A percentile compares a stretch with the other conserved stretches of the same genome.
Evolutionary conservation across 2,113 vertebrate species (phyloP).

Genomic region (Channa maculata): DNA sequence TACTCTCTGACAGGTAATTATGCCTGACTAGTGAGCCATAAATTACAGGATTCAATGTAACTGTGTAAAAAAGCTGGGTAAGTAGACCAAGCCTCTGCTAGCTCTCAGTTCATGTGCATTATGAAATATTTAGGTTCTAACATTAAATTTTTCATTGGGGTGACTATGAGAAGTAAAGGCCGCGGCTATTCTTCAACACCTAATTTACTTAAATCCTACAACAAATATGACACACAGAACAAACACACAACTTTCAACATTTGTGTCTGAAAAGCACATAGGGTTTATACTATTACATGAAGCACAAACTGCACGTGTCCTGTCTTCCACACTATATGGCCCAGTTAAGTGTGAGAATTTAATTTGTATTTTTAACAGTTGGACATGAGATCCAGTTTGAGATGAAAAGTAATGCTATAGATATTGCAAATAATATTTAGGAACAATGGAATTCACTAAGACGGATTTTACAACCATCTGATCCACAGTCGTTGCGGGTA

Average conservation of each 20-base stretch:
- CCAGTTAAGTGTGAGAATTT: background rate
- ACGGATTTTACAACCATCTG: background rate
- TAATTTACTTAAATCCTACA: background rate
- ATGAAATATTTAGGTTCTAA: slow-evolving; percentile 74
- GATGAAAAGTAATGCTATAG: no score
- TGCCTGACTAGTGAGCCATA: slow-evolving; percentile 19
- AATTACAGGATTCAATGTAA: slow-evolving; percentile 50
- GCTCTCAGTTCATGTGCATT: slow-evolving; percentile 51
- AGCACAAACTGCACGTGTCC: background rate
- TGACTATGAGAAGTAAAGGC: slow-evolving; percentile 66
- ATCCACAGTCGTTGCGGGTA: background rate
- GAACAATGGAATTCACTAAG: background rate
- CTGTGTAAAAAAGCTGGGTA: slow-evolving; percentile 41
- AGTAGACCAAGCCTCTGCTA: slow-evolving; percentile 50
- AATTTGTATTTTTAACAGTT: slow-evolving; percentile 2
- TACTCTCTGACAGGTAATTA: slow-evolving; percentile 50
- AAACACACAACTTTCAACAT: background rate
- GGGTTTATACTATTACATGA: background rate
- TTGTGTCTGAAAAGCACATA: background rate
- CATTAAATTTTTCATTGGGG: slow-evolving; percentile 76
- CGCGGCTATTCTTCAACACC: slow-evolving; percentile 30
- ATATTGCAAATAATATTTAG: background rate
- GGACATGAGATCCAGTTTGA: background rate
- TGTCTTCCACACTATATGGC: background rate
- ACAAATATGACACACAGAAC: background rate